Evolutionary conservation across 2,797 vertebrate genomes (phyloP).

Genomic region (Synanceia verrucosa): DNA sequence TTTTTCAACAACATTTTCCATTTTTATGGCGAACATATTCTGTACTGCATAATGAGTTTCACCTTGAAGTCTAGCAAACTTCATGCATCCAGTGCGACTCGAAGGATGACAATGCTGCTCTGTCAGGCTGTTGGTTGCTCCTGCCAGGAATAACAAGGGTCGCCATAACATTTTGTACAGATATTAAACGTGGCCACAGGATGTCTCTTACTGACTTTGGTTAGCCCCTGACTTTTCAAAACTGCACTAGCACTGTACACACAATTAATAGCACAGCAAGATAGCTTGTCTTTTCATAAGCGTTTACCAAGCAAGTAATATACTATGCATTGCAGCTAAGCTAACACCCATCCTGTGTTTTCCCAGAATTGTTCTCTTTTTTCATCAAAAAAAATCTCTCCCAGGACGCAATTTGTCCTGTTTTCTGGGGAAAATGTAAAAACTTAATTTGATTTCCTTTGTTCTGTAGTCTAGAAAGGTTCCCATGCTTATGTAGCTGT

Average conservation of each 20-base stretch:
- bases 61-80: slow-evolving; percentile 2
- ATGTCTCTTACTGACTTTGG: neutral
- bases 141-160: neutral
- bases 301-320: neutral
- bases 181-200: neutral
- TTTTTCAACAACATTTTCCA: slow-evolving; percentile 5
- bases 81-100: neutral
- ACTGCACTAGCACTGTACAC: neutral
- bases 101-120: neutral
- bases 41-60: neutral
- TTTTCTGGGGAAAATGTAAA: too few relatives aligned
- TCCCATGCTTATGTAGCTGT: too few relatives aligned
- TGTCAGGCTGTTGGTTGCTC: neutral
- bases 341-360: too few relatives aligned
- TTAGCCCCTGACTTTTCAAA: neutral
- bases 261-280: neutral
- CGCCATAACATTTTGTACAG: neutral
- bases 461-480: too few relatives aligned
- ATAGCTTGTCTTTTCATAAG: neutral
- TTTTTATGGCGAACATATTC: slow-evolving; percentile 17
- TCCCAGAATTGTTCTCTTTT: too few relatives aligned
- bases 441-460: too few relatives aligned
- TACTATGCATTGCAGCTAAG: neutral
- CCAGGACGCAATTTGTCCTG: too few relatives aligned
- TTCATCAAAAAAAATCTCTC: too few relatives aligned